These are phyloP conservation scores for Bubo bubo DNA, from an alignment of 2,113 vertebrate genomes.

Conservation along the genomic window DNA sequence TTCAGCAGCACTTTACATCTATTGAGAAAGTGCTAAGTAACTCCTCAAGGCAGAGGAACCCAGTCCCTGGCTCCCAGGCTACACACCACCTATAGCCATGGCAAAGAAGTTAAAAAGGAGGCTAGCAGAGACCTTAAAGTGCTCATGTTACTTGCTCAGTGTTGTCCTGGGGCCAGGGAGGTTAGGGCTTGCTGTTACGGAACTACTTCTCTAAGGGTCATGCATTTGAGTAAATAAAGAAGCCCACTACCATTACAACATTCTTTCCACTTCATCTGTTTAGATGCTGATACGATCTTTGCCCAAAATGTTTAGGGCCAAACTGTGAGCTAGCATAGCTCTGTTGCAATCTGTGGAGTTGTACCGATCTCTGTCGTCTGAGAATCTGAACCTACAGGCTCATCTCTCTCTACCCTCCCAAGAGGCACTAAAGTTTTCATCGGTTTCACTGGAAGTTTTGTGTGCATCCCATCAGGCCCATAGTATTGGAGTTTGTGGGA, in stretches of 20 bases:
- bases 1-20: background rate
- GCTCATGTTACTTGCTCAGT: background rate
- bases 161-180: background rate
- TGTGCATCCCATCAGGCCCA: background rate
- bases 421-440: background rate
- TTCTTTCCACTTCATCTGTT: constrained; percentile 11
- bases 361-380: background rate
- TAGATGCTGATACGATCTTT: background rate
- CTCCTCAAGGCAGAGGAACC: background rate
- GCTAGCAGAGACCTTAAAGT: background rate
- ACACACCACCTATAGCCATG: background rate
- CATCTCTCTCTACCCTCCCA: background rate
- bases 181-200: background rate
- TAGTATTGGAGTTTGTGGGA: background rate
- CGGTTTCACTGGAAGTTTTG: background rate
- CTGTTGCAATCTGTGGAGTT: background rate
- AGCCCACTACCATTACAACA: background rate
- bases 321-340: background rate
- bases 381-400: background rate
- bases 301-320: background rate
- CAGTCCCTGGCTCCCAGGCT: background rate
- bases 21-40: background rate
- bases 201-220: background rate
- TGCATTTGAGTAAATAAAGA: background rate
- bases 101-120: background rate